Evolutionary conservation across 2,888 invertebrate species (phyloP).

Genomic region (Chloroclysta siterata): DNA sequence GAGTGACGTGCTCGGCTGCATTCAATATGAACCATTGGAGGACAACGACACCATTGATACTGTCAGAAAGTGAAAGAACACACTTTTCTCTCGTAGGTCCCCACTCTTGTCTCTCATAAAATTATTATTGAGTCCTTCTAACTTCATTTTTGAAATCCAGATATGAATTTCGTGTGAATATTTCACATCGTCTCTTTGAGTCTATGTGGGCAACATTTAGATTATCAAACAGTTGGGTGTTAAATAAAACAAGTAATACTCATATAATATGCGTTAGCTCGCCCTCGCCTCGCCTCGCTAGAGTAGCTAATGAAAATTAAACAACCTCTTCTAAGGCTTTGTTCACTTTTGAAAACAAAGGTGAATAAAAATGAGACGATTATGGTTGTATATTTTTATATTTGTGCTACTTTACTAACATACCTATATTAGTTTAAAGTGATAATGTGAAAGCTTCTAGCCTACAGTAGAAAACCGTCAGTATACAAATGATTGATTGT

Average conservation of each 20-base stretch:
- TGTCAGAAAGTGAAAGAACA: constrained; percentile 56
- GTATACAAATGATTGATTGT: constrained; percentile 9
- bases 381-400: neutral
- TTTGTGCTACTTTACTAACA: no score
- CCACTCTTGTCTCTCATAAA: constrained; percentile 27
- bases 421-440: neutral
- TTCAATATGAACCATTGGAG: constrained; percentile 66
- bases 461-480: neutral
- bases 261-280: constrained; percentile 23
- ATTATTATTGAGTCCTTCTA: constrained; percentile 23
- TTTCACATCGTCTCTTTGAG: constrained; percentile 24
- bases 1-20: constrained; percentile 65
- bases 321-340: constrained; percentile 20
- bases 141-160: constrained; percentile 18
- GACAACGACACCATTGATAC: constrained; percentile 62
- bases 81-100: constrained; percentile 29
- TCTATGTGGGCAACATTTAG: constrained; percentile 29
- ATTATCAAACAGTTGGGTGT: constrained; percentile 33
- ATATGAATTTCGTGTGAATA: constrained; percentile 27
- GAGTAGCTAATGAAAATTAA: constrained; percentile 24
- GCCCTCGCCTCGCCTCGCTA: constrained; percentile 12
- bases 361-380: constrained; percentile 2
- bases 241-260: constrained; percentile 30
- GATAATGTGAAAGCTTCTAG: neutral
- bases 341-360: constrained; percentile 15